These are phyloP conservation scores for Ophion ellenae DNA, from an alignment of 2,888 invertebrate genomes.

Conservation along the genomic window DNA sequence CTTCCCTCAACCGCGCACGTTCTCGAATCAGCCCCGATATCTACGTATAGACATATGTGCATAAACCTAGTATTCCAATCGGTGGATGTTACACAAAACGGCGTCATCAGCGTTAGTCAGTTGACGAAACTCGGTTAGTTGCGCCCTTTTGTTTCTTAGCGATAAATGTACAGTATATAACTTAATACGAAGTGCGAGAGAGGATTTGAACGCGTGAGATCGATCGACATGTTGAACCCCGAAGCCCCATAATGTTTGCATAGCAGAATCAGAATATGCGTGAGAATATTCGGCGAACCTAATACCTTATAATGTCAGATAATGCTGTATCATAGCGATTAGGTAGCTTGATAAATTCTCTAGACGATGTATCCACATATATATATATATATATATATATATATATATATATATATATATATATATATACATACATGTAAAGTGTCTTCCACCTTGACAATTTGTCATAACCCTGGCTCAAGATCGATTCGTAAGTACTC, in stretches of 20 bases:
- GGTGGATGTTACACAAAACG: conserved; percentile 2
- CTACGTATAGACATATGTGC: conserved; percentile 7
- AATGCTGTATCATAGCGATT: conserved; percentile 61
- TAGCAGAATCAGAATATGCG: conserved; percentile 21
- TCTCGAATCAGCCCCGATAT: conserved; percentile 15
- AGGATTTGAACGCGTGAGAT: conserved; percentile 40
- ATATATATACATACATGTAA: background rate
- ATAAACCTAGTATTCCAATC: background rate
- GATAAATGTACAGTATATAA: background rate
- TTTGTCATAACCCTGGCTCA: background rate
- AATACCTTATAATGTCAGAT: conserved; percentile 59
- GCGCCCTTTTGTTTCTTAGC: conserved; percentile 1
- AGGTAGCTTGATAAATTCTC: conserved; percentile 41
- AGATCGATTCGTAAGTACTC: background rate
- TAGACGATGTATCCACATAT: conserved; percentile 5
- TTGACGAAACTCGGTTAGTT: background rate
- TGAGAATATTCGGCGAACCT: conserved; percentile 28
- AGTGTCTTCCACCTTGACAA: background rate
- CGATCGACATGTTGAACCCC: conserved; percentile 56
- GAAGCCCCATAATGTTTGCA: conserved; percentile 46
- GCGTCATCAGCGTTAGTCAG: conserved; percentile 2
- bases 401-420: too few relatives aligned
- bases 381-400: too few relatives aligned
- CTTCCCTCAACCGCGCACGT: conserved; percentile 22
- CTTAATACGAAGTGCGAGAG: conserved; percentile 3